phyloP scores from a whole-genome alignment of 2,797 vertebrate genomes.

The Pogonophryne albipinna region DNA sequence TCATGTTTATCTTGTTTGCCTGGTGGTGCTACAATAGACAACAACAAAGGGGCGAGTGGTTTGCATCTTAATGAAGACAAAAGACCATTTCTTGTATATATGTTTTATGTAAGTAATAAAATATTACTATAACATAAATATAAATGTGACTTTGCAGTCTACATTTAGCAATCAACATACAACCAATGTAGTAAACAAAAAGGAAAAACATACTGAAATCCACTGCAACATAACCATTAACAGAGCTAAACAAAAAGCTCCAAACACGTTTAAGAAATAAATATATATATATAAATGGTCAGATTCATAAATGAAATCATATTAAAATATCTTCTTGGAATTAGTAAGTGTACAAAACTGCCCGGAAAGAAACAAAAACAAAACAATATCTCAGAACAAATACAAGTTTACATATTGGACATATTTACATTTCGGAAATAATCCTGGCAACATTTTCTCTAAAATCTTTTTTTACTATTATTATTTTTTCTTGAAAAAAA shows the following conservation, averaged over 20 bases:
- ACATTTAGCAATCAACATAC: constrained; percentile 97
- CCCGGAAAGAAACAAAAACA: constrained; percentile 88
- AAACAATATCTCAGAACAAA: constrained; percentile 88
- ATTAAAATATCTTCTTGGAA: constrained; percentile 97
- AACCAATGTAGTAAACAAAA: constrained; percentile 88
- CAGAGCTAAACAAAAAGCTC: constrained; percentile 89
- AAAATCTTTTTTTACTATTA: constrained; percentile 82
- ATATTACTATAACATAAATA: constrained; percentile 99
- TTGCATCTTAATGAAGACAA: constrained; percentile 90
- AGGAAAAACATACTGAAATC: constrained; percentile 78
- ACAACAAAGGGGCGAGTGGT: constrained; percentile 55
- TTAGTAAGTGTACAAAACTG: constrained; percentile 97
- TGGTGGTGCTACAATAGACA: constrained; percentile 65
- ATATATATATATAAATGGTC: constrained; percentile 97
- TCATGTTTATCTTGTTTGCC: constrained; percentile 50
- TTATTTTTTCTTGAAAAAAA: constrained; percentile 68
- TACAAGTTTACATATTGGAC: constrained; percentile 96
- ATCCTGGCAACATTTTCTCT: constrained; percentile 90
- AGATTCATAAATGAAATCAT: constrained; percentile 95
- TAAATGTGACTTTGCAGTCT: constrained; percentile 98
- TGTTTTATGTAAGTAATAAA: constrained; percentile 99
- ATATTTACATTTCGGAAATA: constrained; percentile 95
- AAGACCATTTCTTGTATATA: constrained; percentile 95
- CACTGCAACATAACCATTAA: constrained; percentile 89
- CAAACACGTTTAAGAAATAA: constrained; percentile 97